Percentiles rank a stretch among this genome's conserved stretches.
Conservation (phyloP, 2,888 invertebrate species). For the Elegia similella region DNA sequence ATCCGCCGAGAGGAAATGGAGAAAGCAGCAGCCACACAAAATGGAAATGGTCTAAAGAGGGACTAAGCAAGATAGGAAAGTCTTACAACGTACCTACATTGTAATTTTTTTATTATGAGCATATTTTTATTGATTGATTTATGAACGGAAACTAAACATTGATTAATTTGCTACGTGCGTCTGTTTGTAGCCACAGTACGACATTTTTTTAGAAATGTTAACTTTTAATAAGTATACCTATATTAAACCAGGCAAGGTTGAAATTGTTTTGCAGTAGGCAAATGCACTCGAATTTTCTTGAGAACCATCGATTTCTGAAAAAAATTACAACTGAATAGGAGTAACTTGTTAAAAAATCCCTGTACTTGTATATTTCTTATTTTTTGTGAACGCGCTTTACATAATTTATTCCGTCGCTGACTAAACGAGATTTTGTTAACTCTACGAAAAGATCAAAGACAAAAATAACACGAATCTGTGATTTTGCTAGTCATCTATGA, state of each 20-base stretch:
- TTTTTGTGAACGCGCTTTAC: neutral
- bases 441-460: neutral
- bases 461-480: slow-evolving; percentile 23
- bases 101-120: neutral
- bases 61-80: slow-evolving; percentile 54
- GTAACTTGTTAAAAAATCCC: too few relatives aligned
- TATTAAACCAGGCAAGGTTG: neutral
- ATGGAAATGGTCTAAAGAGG: slow-evolving; percentile 83
- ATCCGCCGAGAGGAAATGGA: slow-evolving; percentile 77
- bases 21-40: slow-evolving; percentile 68
- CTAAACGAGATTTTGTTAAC: neutral
- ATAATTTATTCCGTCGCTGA: neutral
- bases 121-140: slow-evolving; percentile 1
- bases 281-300: too few relatives aligned
- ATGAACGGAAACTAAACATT: neutral
- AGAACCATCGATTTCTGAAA: too few relatives aligned
- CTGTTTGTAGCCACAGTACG: neutral
- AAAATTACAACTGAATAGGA: too few relatives aligned
- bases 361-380: too few relatives aligned
- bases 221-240: neutral
- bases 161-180: neutral
- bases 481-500: slow-evolving; percentile 47
- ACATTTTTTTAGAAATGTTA: neutral
- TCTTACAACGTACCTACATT: neutral
- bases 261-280: neutral